Evolutionary conservation across 2,113 vertebrate species (phyloP).

Genomic region (Balaenoptera acutorostrata): DNA sequence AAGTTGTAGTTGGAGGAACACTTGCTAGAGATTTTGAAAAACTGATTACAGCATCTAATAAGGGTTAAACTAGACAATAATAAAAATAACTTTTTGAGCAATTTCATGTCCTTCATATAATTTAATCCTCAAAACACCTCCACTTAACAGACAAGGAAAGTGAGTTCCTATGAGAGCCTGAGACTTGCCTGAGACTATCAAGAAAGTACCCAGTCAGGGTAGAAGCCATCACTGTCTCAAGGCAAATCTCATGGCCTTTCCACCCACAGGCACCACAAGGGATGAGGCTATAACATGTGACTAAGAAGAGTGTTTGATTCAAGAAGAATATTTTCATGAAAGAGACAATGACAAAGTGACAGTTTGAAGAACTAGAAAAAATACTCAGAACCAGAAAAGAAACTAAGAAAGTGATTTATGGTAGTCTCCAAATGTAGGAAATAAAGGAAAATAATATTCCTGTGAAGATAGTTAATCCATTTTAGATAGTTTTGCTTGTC

Average conservation of each 20-base stretch:
- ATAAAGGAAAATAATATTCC: background rate
- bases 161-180: background rate
- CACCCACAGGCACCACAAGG: background rate
- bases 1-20: background rate
- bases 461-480: background rate
- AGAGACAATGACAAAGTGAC: background rate
- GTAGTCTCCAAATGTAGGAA: background rate
- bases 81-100: background rate
- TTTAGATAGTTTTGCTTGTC: background rate
- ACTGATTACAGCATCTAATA: background rate
- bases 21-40: background rate
- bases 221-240: background rate
- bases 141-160: background rate
- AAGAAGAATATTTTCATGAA: background rate
- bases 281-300: background rate
- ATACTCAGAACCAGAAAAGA: background rate
- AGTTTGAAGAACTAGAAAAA: background rate
- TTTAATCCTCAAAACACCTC: background rate
- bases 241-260: background rate
- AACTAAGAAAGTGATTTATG: background rate
- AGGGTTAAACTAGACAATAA: background rate
- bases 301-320: background rate
- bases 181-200: background rate
- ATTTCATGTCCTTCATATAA: background rate
- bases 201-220: background rate